phyloP scores from a whole-genome alignment of 2,797 vertebrate genomes.

The Liasis olivaceus region DNA sequence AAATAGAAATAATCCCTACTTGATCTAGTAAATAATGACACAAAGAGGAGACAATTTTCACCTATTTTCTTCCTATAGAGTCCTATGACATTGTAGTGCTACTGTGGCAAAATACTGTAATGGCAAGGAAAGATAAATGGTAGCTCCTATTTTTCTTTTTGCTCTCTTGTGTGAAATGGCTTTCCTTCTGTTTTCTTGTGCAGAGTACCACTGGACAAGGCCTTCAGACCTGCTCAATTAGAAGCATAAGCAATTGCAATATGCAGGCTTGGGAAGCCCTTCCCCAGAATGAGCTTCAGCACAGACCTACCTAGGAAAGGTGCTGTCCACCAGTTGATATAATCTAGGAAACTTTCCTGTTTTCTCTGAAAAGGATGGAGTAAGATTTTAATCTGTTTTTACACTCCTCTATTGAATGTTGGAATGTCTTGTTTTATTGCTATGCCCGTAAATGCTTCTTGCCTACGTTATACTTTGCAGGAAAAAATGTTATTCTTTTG shows the following conservation, averaged over 20 bases:
- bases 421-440: background rate
- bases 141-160: background rate
- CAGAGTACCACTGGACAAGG: background rate
- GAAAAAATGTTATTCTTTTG: background rate
- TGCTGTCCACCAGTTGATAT: background rate
- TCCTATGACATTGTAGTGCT: background rate
- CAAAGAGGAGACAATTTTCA: background rate
- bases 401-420: background rate
- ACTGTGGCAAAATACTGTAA: background rate
- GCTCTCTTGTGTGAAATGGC: background rate
- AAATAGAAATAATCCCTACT: background rate
- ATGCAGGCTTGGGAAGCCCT: background rate
- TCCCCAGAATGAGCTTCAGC: background rate
- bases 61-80: background rate
- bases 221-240: background rate
- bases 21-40: background rate
- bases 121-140: background rate
- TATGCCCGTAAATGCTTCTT: background rate
- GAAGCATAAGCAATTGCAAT: background rate
- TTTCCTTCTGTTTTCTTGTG: background rate
- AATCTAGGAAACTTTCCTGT: background rate
- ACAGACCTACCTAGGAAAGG: background rate
- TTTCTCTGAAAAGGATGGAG: background rate
- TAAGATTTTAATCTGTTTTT: background rate
- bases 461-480: background rate